A percentile compares a stretch with the other conserved stretches of the same genome.
These are phyloP conservation scores for Emydocephalus ijimae DNA, from an alignment of 2,113 vertebrate genomes.

Conservation along the genomic window DNA sequence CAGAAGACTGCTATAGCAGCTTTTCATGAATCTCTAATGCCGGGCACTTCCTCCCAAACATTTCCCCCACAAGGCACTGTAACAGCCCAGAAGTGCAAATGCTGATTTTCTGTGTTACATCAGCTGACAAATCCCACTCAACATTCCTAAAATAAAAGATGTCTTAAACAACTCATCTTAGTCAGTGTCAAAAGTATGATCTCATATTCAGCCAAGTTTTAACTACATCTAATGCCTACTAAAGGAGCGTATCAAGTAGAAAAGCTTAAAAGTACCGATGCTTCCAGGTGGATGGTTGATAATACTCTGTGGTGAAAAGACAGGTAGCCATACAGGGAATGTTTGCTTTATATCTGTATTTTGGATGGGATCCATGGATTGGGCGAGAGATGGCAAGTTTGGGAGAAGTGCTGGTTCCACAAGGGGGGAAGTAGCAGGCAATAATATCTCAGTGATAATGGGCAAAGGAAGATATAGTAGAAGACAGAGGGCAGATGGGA, in stretches of 20 bases:
- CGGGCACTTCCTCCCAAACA: not conserved
- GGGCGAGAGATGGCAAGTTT: not conserved
- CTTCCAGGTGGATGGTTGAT: not conserved
- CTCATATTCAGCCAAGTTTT: conserved; percentile 20
- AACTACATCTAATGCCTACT: conserved; percentile 3
- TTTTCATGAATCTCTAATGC: not conserved
- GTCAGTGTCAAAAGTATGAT: conserved; percentile 37
- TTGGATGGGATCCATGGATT: not conserved
- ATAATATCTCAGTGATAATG: not conserved
- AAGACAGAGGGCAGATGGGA: not conserved
- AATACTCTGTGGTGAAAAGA: not conserved
- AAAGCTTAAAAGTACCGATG: conserved; percentile 4
- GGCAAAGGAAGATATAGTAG: not conserved
- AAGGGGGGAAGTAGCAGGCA: not conserved
- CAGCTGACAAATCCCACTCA: conserved; percentile 55
- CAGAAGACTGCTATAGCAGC: conserved; percentile 21
- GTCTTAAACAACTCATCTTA: conserved; percentile 60
- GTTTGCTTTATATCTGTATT: not conserved
- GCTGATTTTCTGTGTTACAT: conserved; percentile 51
- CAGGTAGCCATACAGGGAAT: not conserved
- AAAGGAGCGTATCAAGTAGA: conserved; percentile 21
- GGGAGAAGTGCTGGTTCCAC: not conserved
- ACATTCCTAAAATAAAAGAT: conserved; percentile 53
- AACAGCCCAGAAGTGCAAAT: conserved; percentile 41
- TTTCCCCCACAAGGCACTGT: conserved; percentile 23